Base-by-base conservation (phyloP, 2,113 vertebrate species). In the Catharus fuscescens region DNA sequence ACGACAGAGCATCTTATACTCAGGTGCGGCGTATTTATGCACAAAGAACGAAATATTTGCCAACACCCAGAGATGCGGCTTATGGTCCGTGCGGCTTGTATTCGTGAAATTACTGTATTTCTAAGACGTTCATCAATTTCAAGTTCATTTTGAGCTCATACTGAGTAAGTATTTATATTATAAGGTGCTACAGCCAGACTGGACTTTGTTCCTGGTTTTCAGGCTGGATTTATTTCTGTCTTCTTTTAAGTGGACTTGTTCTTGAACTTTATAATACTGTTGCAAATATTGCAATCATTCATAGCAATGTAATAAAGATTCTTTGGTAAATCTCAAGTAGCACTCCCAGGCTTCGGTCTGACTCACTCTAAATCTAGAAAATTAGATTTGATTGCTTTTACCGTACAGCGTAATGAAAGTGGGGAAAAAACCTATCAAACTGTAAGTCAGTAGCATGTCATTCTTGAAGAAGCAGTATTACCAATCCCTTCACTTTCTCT, bases 371-470 rank as follows among this genome's bases (percentile, higher is more conserved):
- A 52, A 59, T 34, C 29, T 50, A 32, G 48, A 29, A 52, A 28
- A 50, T 18, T 45, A 40, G n/a, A 70, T 42, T 72, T 73, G 17
- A 20, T 73, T 65, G 2, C 1, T 64, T 76, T 76, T 88, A 47
- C n/a, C 1, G 1, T 57, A 40, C 29, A 3, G 4, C 20, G 44
- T 34, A 34, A 28, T 29, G 25, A 44, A 77, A 86, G 6, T 28
- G 6, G 54, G 18, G 4, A 32, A 74, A 53, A 80, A n/a, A 0
- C 0, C 19, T 28, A 53, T 40, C 18, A 38, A 32, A 69, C 10
- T 52, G 10, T n/a, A 67, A 56, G 14, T 80, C 18, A 67, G 12
- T 6, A 71, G 29, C 52, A 59, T 0, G 0, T 29, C 12, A 40
- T 15, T 73, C 31, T 31, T 28, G 25, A 88, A 54, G 62, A 88